Evolutionary conservation across 2,797 vertebrate species (phyloP).

Genomic region (Melanogrammus aeglefinus): DNA sequence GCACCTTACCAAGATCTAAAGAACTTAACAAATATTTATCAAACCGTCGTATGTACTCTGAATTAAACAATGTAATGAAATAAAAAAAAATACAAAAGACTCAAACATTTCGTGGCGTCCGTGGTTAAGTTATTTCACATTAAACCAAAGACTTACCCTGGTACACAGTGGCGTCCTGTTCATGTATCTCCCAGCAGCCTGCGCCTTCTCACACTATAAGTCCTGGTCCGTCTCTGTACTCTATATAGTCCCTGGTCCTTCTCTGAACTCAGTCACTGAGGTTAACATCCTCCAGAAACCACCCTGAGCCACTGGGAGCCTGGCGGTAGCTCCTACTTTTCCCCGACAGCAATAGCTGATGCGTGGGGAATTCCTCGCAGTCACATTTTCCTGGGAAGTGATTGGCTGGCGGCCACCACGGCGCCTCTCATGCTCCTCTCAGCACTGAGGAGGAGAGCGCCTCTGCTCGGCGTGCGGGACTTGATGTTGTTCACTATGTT

Average conservation of each 20-base stretch:
- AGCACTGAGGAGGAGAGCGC: too few species aligned
- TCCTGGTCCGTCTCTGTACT: slow-evolving; percentile 23
- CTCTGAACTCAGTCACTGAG: slow-evolving; percentile 22
- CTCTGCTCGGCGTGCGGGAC: background rate
- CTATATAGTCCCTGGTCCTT: slow-evolving; percentile 24
- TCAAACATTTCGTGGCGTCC: background rate
- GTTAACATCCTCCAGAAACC: slow-evolving; percentile 38
- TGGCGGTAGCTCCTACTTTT: slow-evolving; percentile 64
- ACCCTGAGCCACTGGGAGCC: slow-evolving; percentile 32
- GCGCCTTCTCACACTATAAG: slow-evolving; percentile 4
- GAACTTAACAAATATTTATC: background rate
- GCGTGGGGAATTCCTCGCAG: slow-evolving; percentile 78
- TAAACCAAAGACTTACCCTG: slow-evolving; percentile 42
- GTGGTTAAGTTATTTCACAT: background rate
- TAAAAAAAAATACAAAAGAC: background rate
- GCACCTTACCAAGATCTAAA: background rate
- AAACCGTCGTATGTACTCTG: background rate
- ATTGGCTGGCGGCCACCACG: slow-evolving; percentile 50
- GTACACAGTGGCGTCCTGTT: slow-evolving; percentile 33
- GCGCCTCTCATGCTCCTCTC: too few species aligned
- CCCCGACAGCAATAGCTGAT: slow-evolving; percentile 56
- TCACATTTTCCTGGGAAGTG: slow-evolving; percentile 78
- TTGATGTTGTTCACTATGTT: background rate
- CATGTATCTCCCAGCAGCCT: slow-evolving; percentile 5
- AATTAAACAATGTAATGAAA: background rate